Percentiles rank a stretch among this genome's conserved stretches.
Evolutionary conservation across 2,888 invertebrate species (phyloP).

Genomic region (Galeopsomyia nigrocyanea): DNA sequence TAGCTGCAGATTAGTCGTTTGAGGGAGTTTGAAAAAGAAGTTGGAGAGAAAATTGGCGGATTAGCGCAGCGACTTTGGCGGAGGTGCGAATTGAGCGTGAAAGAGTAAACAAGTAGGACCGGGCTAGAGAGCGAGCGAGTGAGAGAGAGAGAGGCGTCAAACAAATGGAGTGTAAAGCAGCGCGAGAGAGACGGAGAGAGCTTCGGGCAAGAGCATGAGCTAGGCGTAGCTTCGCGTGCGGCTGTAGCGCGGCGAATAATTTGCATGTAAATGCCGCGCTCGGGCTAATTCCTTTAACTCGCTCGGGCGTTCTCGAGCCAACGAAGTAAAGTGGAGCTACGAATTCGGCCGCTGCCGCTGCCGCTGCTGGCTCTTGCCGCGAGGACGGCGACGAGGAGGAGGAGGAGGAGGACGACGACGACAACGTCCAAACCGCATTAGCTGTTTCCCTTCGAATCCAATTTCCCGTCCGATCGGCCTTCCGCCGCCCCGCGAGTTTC

Average conservation of each 20-base stretch:
- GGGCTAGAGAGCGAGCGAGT: not conserved
- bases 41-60: too few species aligned
- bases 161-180: not conserved
- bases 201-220: not conserved
- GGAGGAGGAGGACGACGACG: not conserved
- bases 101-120: not conserved
- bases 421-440: conserved; percentile 34
- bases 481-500: conserved; percentile 9
- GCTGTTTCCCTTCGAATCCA: conserved; percentile 39
- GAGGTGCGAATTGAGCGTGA: too few species aligned
- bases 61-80: too few species aligned
- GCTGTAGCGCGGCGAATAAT: conserved; percentile 17
- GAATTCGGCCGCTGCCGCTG: not conserved
- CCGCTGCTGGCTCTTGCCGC: not conserved
- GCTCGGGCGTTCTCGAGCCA: not conserved
- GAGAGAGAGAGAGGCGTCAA: conserved; percentile 5
- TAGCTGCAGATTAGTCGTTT: too few species aligned
- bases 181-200: not conserved
- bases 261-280: conserved; percentile 29
- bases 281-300: conserved; percentile 21
- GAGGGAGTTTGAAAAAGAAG: too few species aligned
- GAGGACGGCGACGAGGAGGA: conserved; percentile 1
- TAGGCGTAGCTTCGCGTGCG: not conserved
- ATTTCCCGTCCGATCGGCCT: conserved; percentile 23
- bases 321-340: conserved; percentile 4